Percentiles rank a stretch among this genome's conserved stretches.
These are phyloP conservation scores for Philaenus spumarius DNA, from an alignment of 1,140 invertebrate species.

Conservation along the genomic window DNA sequence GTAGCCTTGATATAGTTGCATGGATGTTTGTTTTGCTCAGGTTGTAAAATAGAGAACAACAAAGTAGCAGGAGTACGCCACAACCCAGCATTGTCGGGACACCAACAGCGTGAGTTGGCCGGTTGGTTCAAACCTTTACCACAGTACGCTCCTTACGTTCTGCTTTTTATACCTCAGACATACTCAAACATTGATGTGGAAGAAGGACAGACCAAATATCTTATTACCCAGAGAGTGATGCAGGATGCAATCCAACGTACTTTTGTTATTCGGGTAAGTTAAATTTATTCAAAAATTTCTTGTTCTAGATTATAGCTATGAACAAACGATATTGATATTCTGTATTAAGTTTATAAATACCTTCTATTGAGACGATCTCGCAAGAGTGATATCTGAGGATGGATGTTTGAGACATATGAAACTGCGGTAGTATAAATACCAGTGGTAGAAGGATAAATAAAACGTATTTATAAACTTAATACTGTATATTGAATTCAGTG, in stretches of 20 bases:
- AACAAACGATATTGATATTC: too few relatives aligned
- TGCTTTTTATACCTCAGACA: slow-evolving; percentile 54
- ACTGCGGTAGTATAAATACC: too few relatives aligned
- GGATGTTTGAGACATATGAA: too few relatives aligned
- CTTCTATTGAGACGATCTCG: too few relatives aligned
- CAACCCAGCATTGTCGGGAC: slow-evolving; percentile 76
- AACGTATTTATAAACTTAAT: too few relatives aligned
- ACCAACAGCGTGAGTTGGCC: slow-evolving; percentile 83
- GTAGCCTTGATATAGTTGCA: too few relatives aligned
- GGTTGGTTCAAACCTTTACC: slow-evolving; percentile 79
- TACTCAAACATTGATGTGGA: slow-evolving; percentile 55
- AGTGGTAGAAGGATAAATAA: too few relatives aligned
- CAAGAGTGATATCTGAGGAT: too few relatives aligned
- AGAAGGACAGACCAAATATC: slow-evolving; percentile 66
- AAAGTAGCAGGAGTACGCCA: slow-evolving; percentile 83
- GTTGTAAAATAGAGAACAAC: slow-evolving; percentile 68
- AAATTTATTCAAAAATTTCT: too few relatives aligned
- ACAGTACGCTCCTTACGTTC: slow-evolving; percentile 55
- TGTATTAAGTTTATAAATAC: too few relatives aligned
- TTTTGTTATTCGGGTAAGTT: slow-evolving; percentile 39
- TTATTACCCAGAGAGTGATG: slow-evolving; percentile 59
- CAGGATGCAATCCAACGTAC: slow-evolving; percentile 47
- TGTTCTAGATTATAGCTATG: too few relatives aligned
- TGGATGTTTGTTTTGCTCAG: slow-evolving; percentile 8
- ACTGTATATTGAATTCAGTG: too few relatives aligned